phyloP scores from a whole-genome alignment of 2,888 invertebrate species.

The Ophioninae sp. region DNA sequence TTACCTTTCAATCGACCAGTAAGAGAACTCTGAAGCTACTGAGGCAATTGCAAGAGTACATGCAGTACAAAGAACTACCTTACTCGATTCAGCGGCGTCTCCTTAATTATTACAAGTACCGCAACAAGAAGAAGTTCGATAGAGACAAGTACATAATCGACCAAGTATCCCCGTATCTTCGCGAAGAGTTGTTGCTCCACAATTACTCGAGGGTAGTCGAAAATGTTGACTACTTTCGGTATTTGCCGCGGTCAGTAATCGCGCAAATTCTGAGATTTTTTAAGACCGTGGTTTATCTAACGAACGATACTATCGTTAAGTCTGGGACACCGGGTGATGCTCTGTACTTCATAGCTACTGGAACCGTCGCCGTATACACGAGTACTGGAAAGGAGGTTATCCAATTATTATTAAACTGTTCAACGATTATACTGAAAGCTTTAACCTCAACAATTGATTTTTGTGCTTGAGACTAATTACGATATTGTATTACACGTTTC shows the following conservation, averaged over 20 bases:
- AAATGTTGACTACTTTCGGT: conserved; percentile 78
- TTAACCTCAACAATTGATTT: not conserved
- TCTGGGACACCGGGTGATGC: conserved; percentile 76
- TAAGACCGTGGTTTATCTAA: conserved; percentile 77
- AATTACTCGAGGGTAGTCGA: conserved; percentile 76
- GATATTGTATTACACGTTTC: not conserved
- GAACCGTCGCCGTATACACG: conserved; percentile 81
- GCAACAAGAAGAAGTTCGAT: conserved; percentile 78
- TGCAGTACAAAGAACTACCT: conserved; percentile 79
- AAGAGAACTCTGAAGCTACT: conserved; percentile 69
- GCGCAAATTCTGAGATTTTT: conserved; percentile 74
- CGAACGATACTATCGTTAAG: conserved; percentile 79
- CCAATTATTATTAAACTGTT: not conserved
- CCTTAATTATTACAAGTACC: conserved; percentile 78
- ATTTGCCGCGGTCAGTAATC: conserved; percentile 75
- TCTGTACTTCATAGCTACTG: conserved; percentile 80
- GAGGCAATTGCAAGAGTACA: conserved; percentile 80
- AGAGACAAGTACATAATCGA: conserved; percentile 78
- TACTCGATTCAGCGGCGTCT: conserved; percentile 76
- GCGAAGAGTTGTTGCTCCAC: conserved; percentile 78
- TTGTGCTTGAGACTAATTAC: not conserved
- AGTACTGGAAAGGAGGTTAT: conserved; percentile 78
- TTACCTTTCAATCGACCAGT: conserved; percentile 67
- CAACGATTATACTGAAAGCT: not conserved
- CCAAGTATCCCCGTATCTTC: conserved; percentile 78